Base-by-base conservation (phyloP, 2,888 invertebrate genomes). In the Ellobium chinense region DNA sequence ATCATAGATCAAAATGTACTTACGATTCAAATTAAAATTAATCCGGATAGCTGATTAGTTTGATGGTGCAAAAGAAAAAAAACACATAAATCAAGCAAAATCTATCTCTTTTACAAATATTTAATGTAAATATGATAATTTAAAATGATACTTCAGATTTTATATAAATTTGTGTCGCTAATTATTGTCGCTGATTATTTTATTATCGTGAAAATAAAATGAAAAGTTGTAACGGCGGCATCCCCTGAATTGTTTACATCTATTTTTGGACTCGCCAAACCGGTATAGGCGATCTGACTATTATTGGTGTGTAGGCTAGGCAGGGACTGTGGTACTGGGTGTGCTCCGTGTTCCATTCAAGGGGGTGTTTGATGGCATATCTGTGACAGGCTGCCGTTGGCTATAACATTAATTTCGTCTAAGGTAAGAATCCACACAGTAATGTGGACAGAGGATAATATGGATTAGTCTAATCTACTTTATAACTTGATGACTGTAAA, bases 191-290 rank as follows among this genome's bases (percentile, higher is more conserved):
- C 3, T 0, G 0, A 31, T 54, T 54, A n/a, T 12, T n/a, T n/a
- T n/a, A n/a, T n/a, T n/a, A n/a, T n/a, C n/a, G n/a, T n/a, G n/a
- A n/a, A n/a, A n/a, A n/a, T n/a, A n/a, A n/a, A n/a, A n/a, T n/a
- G n/a, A n/a, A n/a, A 39, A 73, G 63, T 62, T 75, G 21, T 1
- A 75, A 75, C 63, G 65, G 63, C 54, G 75, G 65, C n/a, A 21
- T 21, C 9, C 46, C 46, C 12, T 75, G 63, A 74, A 63, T 74
- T 36, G 62, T 62, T 63, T 24, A 9, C 18, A 27, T 75, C 63
- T 75, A 75, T 75, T 75, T 75, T 75, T 65, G 75, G 65, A 75
- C 75, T 75, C 12, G 75, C 18, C 75, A 75, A 75, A 75, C 75
- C 21, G 75, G 75, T 75, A 63, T 18, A 27, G 18, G 24, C 4